A percentile compares a stretch with the other conserved stretches of the same genome.
These are phyloP conservation scores for Agrilus planipennis DNA, from an alignment of 1,140 invertebrate genomes.

Conservation along the genomic window DNA sequence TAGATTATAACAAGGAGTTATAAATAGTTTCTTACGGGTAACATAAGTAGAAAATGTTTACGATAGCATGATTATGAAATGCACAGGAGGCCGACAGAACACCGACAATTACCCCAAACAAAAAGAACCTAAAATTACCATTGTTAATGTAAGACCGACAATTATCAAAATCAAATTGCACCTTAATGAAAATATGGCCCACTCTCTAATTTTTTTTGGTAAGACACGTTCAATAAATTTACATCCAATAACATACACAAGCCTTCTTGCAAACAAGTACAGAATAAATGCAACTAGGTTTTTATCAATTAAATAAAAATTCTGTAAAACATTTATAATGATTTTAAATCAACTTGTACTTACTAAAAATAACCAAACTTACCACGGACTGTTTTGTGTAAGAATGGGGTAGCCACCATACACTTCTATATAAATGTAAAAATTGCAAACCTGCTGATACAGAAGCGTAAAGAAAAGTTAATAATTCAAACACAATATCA, in stretches of 20 bases:
- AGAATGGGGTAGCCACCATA: constrained; percentile 95
- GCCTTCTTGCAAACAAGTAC: constrained; percentile 62
- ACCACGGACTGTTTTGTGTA: constrained; percentile 82
- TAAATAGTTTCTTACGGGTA: constrained; percentile 72
- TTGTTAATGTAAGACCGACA: neutral
- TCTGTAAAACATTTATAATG: constrained; percentile 51
- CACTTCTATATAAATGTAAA: constrained; percentile 86
- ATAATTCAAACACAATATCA: constrained; percentile 75
- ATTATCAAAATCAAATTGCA: neutral
- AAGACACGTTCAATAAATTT: constrained; percentile 22
- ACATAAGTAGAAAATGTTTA: constrained; percentile 69
- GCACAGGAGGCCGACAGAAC: constrained; percentile 54
- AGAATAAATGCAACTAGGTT: constrained; percentile 74
- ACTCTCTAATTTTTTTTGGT: constrained; percentile 3
- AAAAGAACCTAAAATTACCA: constrained; percentile 19
- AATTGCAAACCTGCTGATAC: constrained; percentile 72
- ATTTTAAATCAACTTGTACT: constrained; percentile 7
- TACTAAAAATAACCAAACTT: constrained; percentile 29
- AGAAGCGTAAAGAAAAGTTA: constrained; percentile 69
- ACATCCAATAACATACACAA: constrained; percentile 45
- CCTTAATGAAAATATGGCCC: constrained; percentile 3
- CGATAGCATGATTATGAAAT: constrained; percentile 52
- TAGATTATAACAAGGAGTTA: constrained; percentile 2
- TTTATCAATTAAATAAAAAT: constrained; percentile 88
- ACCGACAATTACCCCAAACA: constrained; percentile 33